Base-by-base conservation (phyloP, 2,797 vertebrate species). In the Busarellus nigricollis region DNA sequence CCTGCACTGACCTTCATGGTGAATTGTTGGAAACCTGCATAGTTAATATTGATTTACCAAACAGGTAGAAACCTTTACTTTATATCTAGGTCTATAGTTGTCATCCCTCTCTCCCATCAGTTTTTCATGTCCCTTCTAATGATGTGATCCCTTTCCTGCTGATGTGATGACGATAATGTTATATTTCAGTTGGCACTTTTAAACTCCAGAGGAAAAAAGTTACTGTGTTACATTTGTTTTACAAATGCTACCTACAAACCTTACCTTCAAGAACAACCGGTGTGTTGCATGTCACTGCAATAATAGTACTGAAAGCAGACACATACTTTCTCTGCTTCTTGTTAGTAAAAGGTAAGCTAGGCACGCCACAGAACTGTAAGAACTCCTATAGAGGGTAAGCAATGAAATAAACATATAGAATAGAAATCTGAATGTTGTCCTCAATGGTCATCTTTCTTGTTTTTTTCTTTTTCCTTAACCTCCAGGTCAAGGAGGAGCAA, bases 1-100 rank as follows among this genome's bases (percentile, higher is more conserved):
- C 99, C 95, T 99, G 99, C 97, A 99, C 99, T 0, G 99, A 99
- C 97, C 99, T 99, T 96, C 99, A 99, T 6, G 99, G 99, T 66
- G 99, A 99, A 93, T 96, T 99, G 54, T 40, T 99, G 95, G 99
- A 99, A 96, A 99, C 99, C 73, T 99, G 99, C 96, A 98, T 99
- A 54, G 99, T 99, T 96, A 99, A 99, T 96, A 99, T 99, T 8
- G 99, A 99, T 89, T 98, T 99, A 86, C 99, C 99, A 70, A 99
- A 99, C 98, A 99, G 99, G 99, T 99, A 97, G 82, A 80, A 87
- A 44, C 91, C 59, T 85, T 40, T 25, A 13, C 20, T 3, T n/a
- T 37, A 2, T 28, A 7, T 54, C n/a, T 80, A 9, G 33, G 18
- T 6, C 42, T 61, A 2, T 72, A 18, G 31, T 10, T 83, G 14